Evolutionary conservation across 2,797 vertebrate species (phyloP), one percentile per base, ranked within the genome.

Genomic region (Hydrophis major): DNA sequence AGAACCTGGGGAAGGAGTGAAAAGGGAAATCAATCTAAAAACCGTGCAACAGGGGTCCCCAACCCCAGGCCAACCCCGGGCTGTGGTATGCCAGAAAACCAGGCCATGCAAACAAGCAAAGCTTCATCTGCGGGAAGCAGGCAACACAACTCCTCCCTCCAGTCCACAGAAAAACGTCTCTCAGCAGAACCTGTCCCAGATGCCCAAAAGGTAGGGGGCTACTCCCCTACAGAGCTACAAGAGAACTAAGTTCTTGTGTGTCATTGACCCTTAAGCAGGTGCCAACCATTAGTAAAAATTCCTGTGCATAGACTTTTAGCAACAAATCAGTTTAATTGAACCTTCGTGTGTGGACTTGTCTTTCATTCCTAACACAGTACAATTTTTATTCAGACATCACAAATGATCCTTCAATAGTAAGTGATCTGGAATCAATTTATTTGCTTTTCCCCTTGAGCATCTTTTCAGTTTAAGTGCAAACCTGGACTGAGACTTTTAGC

Each of bases 81-180:
- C 59, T 25, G 22, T 2, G 6, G 16, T n/a, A 74, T 74, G 66
- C 66, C n/a, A 32, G n/a, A 74, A 63, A 74, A 74, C 66, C 4
- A 28, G 14, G n/a, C n/a, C 1, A 0, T 3, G 5, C 66, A 69
- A 69, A 32, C n/a, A 69, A 69, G n/a, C 1, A 32, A 69, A 16
- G n/a, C n/a, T 32, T 14, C n/a, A 69, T 69, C 66, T 2, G 6
- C 6, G 6, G 16, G 66, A 74, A 37, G 16, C n/a, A 18, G n/a
- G n/a, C 28, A n/a, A 16, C 16, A 27, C 27, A 27, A 42, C 42
- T 0, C 0, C 27, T 50, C 6, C 11, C 12, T 7, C 86, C 86
- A 16, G 12, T 53, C 22, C 25, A 63, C 4, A 1, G 11, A 63
- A 63, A 28, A 28, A 63, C 47, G 6, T 74, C 16, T 74, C n/a